These are phyloP conservation scores for Dendrolimus pini DNA, from an alignment of 2,888 invertebrate species.

Conservation along the genomic window DNA sequence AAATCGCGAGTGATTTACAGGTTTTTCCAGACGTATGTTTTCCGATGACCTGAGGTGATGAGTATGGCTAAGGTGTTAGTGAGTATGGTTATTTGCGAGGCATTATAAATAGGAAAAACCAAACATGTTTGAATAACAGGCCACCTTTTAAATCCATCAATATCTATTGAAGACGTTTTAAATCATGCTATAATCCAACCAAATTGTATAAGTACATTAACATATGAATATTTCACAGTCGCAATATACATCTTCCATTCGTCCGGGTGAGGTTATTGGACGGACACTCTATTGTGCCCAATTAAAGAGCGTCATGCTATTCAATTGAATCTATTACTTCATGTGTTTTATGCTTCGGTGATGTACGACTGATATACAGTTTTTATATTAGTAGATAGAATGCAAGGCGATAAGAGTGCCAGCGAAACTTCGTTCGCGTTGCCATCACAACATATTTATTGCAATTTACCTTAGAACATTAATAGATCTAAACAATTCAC, in stretches of 20 bases:
- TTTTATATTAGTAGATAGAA: constrained; percentile 1
- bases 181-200: neutral
- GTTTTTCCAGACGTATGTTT: no score
- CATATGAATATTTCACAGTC: neutral
- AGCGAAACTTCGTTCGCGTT: no score
- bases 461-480: no score
- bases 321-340: constrained; percentile 57
- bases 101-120: no score
- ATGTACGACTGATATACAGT: neutral
- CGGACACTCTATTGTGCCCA: constrained; percentile 42
- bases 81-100: no score
- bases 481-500: no score
- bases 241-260: neutral
- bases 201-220: neutral
- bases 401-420: no score
- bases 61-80: no score
- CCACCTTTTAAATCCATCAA: neutral
- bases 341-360: constrained; percentile 3
- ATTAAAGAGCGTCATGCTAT: constrained; percentile 54
- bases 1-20: no score
- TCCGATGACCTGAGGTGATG: no score
- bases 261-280: neutral
- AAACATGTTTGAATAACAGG: no score
- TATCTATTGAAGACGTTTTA: neutral
- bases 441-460: no score